Conservation (phyloP, 2,113 vertebrate genomes). For the Halichoeres trimaculatus region DNA sequence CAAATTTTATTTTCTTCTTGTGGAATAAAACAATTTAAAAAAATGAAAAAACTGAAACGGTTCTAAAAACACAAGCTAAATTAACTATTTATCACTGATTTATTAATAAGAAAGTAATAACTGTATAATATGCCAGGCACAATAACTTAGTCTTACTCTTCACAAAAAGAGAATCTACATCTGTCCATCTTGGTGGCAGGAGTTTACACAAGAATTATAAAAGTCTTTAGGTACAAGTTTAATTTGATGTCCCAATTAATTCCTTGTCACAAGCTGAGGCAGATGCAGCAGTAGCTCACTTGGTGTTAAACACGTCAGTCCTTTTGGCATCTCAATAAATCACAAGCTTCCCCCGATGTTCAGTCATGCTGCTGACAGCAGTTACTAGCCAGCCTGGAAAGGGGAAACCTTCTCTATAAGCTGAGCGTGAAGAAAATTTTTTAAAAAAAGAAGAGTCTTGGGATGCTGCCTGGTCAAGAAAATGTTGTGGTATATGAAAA, state of each 20-base stretch:
- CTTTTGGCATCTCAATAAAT: constrained; percentile 30
- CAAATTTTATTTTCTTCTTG: neutral
- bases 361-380: neutral
- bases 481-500: neutral
- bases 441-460: neutral
- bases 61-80: no score
- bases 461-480: neutral
- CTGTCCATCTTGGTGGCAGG: neutral
- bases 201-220: neutral
- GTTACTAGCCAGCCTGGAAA: neutral
- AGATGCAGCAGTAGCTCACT: constrained; percentile 47
- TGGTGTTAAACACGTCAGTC: constrained; percentile 34
- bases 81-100: neutral
- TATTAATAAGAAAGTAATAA: neutral
- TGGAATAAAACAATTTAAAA: no score
- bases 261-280: constrained; percentile 36
- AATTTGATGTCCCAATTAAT: constrained; percentile 40
- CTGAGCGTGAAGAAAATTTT: neutral
- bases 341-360: neutral
- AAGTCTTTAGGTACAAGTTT: neutral
- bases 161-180: neutral
- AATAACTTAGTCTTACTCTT: neutral
- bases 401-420: neutral
- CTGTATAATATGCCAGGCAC: neutral
- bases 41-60: no score